Base-by-base conservation (phyloP, 92 coral and sea anemone species). In the Epizoanthus rinbou region DNA sequence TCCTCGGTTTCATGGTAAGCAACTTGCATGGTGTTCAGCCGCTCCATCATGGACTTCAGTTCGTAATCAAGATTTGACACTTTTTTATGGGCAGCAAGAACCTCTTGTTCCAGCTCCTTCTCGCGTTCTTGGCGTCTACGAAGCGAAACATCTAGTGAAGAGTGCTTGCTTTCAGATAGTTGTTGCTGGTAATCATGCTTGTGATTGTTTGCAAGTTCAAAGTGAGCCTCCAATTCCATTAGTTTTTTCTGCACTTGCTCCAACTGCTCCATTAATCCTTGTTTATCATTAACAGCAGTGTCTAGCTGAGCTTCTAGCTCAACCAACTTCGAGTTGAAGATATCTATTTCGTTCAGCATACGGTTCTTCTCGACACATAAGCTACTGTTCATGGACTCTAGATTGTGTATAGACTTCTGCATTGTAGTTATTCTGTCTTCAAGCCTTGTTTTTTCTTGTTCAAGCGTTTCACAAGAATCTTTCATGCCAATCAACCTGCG, bases 231-330 rank as follows among this genome's bases (percentile, higher is more conserved):
- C 58, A 97, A 67, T 80, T 94, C 93, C 85, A 88, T 50, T 8
- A 94, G 85, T 65, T 82, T 90, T 81, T 92, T 93, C 83, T 85
- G 91, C 8, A 95, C 81, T 28, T 87, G 91, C 5, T 97, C 95
- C 67, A 91, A 84, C 23, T 92, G 95, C 6, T 85, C 76, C 5
- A 76, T 66, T 10, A 85, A 54, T 71, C 67, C 75, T 19, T 84
- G 88, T 71, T 92, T 97, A 6, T 97, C 99, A 78, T 89, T 90
- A 25, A 90, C 89, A 53, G 95, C 92, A 13, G 90, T 80, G 25
- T 89, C 89, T 21, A 94, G 72, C 85, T 91, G 89, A 17, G 98
- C 95, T 81, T 97, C 94, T 9, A 92, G 68, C 86, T 97, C 95
- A 21, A 92, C 85, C 18, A 90, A 73, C 69, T 94, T 97, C 57